A percentile compares a stretch with the other conserved stretches of the same genome.
Conservation (phyloP, 2,888 invertebrate genomes). For the Zootermopsis nevadensis region DNA sequence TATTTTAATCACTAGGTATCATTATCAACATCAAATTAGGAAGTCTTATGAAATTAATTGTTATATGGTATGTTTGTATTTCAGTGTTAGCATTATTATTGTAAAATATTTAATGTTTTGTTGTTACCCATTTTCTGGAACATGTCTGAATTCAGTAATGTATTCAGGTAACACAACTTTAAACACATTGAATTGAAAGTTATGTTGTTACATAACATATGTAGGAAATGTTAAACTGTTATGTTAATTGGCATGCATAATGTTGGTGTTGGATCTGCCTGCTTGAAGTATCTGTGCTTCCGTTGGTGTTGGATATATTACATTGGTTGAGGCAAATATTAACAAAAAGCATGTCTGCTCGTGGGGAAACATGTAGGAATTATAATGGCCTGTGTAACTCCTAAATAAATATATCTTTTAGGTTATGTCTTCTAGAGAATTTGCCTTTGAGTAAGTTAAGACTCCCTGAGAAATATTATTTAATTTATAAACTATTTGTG, state of each 20-base stretch:
- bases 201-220: slow-evolving; percentile 15
- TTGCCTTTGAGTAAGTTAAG: no score
- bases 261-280: slow-evolving; percentile 10
- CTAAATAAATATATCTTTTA: no score
- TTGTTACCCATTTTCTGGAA: slow-evolving; percentile 33
- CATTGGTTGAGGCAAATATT: background rate
- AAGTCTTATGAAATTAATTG: background rate
- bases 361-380: no score
- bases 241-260: background rate
- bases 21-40: background rate
- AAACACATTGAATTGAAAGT: slow-evolving; percentile 11
- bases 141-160: slow-evolving; percentile 35
- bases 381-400: no score
- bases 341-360: background rate
- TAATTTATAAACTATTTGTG: no score
- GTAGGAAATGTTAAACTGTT: background rate
- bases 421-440: no score
- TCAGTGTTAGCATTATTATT: slow-evolving; percentile 6
- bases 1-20: background rate
- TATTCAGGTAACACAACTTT: slow-evolving; percentile 33
- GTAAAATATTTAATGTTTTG: slow-evolving; percentile 10
- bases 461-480: no score
- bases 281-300: slow-evolving; percentile 12
- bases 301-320: slow-evolving; percentile 17
- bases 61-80: background rate